Evolutionary conservation across 2,113 vertebrate species (phyloP).

Genomic region (Aix galericulata): DNA sequence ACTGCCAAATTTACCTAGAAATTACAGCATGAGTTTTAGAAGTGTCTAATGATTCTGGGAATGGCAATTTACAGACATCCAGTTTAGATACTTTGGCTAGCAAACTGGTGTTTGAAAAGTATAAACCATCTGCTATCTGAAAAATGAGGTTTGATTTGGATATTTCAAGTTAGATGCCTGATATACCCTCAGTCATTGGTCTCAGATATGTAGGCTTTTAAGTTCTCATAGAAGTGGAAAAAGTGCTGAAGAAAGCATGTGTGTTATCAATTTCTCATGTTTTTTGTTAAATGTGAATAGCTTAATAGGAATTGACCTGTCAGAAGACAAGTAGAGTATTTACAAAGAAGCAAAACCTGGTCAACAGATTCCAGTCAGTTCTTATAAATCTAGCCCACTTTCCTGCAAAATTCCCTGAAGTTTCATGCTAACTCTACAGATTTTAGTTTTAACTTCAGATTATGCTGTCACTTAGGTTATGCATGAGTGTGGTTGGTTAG

Average conservation of each 20-base stretch:
- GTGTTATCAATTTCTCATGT: not conserved
- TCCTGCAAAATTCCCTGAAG: not conserved
- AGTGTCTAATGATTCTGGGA: not conserved
- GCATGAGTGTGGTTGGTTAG: not conserved
- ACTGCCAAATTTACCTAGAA: not conserved
- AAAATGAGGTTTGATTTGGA: not conserved
- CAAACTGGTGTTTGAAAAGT: not conserved
- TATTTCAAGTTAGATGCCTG: not conserved
- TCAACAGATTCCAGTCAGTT: not conserved
- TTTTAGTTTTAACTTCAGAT: not conserved
- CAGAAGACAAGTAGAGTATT: not conserved
- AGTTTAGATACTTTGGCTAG: not conserved
- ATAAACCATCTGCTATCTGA: not conserved
- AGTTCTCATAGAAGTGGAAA: not conserved
- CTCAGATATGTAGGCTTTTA: not conserved
- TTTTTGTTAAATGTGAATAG: not conserved
- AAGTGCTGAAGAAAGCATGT: not conserved
- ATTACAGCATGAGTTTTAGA: not conserved
- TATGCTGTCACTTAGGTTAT: not conserved
- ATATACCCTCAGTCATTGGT: not conserved
- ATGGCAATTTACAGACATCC: not conserved
- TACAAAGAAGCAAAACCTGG: not conserved
- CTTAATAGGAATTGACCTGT: not conserved
- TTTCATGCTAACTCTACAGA: not conserved
- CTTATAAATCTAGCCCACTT: not conserved